phyloP scores from a whole-genome alignment of 2,888 invertebrate species.

The Chloromyia formosa region DNA sequence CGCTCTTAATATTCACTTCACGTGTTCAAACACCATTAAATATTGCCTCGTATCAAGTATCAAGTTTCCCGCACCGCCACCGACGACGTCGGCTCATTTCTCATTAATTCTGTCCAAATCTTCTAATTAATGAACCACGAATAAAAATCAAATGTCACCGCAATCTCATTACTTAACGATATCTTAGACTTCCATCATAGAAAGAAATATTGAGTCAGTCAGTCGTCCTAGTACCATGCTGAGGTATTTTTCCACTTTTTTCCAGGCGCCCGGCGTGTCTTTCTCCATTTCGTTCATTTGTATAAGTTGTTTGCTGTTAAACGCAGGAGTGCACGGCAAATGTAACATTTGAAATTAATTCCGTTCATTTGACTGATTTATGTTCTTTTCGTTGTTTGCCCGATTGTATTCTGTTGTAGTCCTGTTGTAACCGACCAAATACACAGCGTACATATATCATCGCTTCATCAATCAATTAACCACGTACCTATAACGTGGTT shows the following conservation, averaged over 20 bases:
- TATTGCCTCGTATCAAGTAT: too few relatives aligned
- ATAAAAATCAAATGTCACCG: conserved; percentile 21
- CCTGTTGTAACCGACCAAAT: conserved; percentile 1
- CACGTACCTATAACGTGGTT: conserved; percentile 21
- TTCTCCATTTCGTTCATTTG: neutral
- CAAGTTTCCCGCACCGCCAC: too few relatives aligned
- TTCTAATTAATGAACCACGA: conserved; percentile 26
- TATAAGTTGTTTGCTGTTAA: neutral
- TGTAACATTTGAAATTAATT: conserved; percentile 32
- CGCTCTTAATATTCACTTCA: too few relatives aligned
- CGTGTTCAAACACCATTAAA: too few relatives aligned
- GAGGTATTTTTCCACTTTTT: neutral
- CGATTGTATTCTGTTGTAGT: neutral
- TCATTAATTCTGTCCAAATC: neutral
- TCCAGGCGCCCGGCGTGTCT: neutral
- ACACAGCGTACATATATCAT: conserved; percentile 14
- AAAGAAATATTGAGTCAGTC: neutral
- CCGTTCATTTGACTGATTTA: conserved; percentile 32
- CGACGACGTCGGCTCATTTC: too few relatives aligned
- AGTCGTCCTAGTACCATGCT: neutral
- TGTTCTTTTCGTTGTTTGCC: neutral
- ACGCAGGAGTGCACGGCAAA: neutral
- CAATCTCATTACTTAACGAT: conserved; percentile 20
- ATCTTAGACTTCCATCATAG: neutral
- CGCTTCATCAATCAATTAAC: conserved; percentile 41